Base-by-base conservation (phyloP, 2,113 vertebrate genomes). In the Rhea americana region DNA sequence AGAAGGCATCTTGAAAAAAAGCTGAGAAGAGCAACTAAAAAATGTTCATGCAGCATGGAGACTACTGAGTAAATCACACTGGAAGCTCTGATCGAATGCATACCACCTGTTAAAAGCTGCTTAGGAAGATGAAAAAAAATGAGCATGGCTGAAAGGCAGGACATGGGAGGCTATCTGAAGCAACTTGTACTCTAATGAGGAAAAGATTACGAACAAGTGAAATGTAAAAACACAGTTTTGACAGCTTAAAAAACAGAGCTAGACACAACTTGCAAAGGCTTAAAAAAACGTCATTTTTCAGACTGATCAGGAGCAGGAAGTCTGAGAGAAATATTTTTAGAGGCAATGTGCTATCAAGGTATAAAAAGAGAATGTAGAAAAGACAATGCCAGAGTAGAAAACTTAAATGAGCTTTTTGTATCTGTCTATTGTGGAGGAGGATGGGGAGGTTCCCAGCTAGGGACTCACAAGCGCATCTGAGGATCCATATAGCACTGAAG, bases 371-470 rank as follows among this genome's bases (percentile, higher is more conserved):
- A 43, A 48, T 3, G 22, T 15, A 85, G 45, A 66, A 91, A 80
- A 80, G 63, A 66, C 41, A 77, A 43, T 66, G 74, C 2, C 39
- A 21, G 76, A 56, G 50, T 68, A 93, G 80, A 85, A 88, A 90
- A 70, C 55, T 68, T 30, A 53, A 59, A 61, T 20, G 59, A 80
- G n/a, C 8, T 75, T 81, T 85, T 74, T 59, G 61, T 74, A 37
- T 47, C 62, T 75, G 78, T 75, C 89, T 66, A 48, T 43, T 62
- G 63, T 62, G 73, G 45, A 91, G 73, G 63, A 85, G 85, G 83
- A 72, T 85, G 76, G 55, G 79, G 75, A 77, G 77, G 88, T 66
- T 94, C 85, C 82, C 76, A 76, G 92, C 41, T 59, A 87, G 94
- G 92, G 89, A 85, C 75, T 93, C 66, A 55, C 1, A 16, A 59